Conservation (phyloP, 1,140 invertebrate genomes). For the Mylabris phalerata region DNA sequence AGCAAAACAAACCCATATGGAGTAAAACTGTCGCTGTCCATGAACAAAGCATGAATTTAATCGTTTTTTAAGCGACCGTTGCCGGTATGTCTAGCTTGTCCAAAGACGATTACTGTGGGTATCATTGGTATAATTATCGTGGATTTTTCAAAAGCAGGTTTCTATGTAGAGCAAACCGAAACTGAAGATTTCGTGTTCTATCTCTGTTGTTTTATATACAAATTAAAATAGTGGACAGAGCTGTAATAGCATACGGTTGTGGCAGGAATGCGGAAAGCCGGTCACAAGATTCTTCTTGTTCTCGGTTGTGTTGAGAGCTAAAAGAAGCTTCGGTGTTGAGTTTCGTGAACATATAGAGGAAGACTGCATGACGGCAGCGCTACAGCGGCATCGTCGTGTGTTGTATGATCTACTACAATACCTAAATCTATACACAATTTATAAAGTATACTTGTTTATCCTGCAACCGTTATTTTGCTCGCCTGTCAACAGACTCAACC, state of each 20-base stretch:
- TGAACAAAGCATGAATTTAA: not conserved
- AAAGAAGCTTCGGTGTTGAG: too few relatives aligned
- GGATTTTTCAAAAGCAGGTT: slow-evolving; percentile 14
- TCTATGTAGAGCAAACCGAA: slow-evolving; percentile 4
- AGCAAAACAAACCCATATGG: slow-evolving; percentile 6
- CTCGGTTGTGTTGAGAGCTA: not conserved
- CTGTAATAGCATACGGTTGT: slow-evolving; percentile 9
- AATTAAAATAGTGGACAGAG: too few relatives aligned
- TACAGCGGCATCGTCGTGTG: not conserved
- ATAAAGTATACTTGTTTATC: slow-evolving; percentile 7
- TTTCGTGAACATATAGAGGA: not conserved
- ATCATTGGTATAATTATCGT: slow-evolving; percentile 1
- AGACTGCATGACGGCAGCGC: slow-evolving; percentile 12
- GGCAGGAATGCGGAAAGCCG: slow-evolving; percentile 11
- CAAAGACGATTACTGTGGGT: too few relatives aligned
- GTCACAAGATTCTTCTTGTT: not conserved
- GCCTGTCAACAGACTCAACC: slow-evolving; percentile 8
- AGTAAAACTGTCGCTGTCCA: slow-evolving; percentile 1
- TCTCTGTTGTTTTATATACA: too few relatives aligned
- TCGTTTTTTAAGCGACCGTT: too few relatives aligned
- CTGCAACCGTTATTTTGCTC: slow-evolving; percentile 16
- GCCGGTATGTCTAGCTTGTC: too few relatives aligned
- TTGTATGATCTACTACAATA: too few relatives aligned
- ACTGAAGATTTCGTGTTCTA: too few relatives aligned
- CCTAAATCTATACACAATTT: slow-evolving; percentile 1